Evolutionary conservation across 2,797 vertebrate species (phyloP).

Genomic region (Nothura maculosa): DNA sequence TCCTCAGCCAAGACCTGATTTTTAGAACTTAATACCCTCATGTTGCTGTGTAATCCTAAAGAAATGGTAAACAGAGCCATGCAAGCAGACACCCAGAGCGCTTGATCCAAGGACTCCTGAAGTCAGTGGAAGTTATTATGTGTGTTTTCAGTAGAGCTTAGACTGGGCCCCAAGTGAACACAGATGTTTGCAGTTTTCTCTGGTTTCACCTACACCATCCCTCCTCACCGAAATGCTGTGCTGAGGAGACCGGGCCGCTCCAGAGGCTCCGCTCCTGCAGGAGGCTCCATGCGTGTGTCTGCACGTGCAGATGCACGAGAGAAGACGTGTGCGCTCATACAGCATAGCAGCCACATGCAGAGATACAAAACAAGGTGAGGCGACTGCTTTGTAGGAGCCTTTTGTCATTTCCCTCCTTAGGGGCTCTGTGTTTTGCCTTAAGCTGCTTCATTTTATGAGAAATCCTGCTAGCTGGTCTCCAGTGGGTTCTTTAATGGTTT

Average conservation of each 20-base stretch:
- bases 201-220: constrained; percentile 1
- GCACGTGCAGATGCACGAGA: fast-evolving
- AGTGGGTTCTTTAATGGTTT: constrained; percentile 66
- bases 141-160: constrained; percentile 18
- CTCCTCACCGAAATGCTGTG: fast-evolving
- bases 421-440: constrained; percentile 47
- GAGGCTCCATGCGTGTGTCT: background rate
- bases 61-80: constrained; percentile 31
- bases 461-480: constrained; percentile 49
- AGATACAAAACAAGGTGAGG: background rate
- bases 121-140: constrained; percentile 24
- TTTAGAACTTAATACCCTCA: constrained; percentile 23
- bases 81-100: background rate
- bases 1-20: background rate
- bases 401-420: constrained; percentile 60
- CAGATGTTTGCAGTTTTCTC: constrained; percentile 47
- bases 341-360: background rate
- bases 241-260: background rate
- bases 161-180: background rate
- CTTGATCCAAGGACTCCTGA: background rate
- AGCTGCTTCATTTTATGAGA: constrained; percentile 48
- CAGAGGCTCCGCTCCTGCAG: fast-evolving
- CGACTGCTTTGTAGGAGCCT: constrained; percentile 15
- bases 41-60: background rate
- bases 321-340: background rate